Percentiles rank a stretch among this genome's conserved stretches.
phyloP scores from a whole-genome alignment of 2,888 invertebrate genomes.

The Cantharis rustica region DNA sequence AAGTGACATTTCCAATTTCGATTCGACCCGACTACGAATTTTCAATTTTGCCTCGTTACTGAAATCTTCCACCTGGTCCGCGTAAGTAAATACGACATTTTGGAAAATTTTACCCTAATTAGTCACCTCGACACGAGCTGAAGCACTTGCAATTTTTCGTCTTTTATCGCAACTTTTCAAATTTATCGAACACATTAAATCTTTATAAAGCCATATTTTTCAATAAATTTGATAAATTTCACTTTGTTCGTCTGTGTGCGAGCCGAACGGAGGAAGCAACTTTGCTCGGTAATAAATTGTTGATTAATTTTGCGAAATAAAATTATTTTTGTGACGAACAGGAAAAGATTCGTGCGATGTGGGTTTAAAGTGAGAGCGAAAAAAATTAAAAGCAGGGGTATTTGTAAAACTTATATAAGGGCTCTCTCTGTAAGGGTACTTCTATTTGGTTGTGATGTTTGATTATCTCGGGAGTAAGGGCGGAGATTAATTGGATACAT shows the following conservation, averaged over 20 bases:
- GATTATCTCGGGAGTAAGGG: conserved; percentile 23
- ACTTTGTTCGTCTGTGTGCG: background rate
- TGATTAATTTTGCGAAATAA: background rate
- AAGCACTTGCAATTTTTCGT: background rate
- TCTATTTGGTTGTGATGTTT: conserved; percentile 20
- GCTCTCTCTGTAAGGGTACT: conserved; percentile 9
- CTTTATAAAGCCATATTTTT: background rate
- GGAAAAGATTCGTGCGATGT: background rate
- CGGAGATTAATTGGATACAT: conserved; percentile 25
- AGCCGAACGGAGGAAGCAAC: background rate
- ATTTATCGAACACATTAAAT: background rate
- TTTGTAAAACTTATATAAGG: conserved; percentile 14
- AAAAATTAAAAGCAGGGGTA: conserved; percentile 7
- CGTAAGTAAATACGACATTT: background rate
- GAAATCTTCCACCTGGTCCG: background rate
- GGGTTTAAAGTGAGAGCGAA: background rate
- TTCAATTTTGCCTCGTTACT: background rate
- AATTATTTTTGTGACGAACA: background rate
- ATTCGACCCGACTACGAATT: conserved; percentile 19
- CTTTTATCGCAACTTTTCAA: background rate
- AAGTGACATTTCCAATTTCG: conserved; percentile 26
- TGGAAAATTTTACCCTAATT: background rate
- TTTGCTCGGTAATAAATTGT: background rate
- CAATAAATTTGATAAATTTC: background rate
- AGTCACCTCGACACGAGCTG: background rate